Evolutionary conservation across 2,888 invertebrate genomes (phyloP), one percentile per base, ranked within the genome.

Genomic region (Entomobrya proxima): DNA sequence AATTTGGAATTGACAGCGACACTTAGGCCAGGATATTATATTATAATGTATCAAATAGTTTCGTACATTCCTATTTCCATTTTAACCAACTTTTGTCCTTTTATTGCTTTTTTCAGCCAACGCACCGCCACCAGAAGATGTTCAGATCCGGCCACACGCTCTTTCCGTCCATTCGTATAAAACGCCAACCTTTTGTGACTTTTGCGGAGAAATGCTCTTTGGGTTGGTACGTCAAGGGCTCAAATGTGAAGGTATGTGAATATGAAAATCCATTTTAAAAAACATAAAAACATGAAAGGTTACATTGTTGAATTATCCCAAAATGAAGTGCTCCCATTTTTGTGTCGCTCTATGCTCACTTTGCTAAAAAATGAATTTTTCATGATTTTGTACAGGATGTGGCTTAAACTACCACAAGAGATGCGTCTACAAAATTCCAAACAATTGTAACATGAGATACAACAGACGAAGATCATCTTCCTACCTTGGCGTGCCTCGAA

Each of bases 121-220:
- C 92, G 93, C 94, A 88, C 93, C 93, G 88, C 92, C 91, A 50
- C 92, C 93, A 90, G 93, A 93, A 90, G 93, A 93, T 89, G 93
- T 95, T 91, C 94, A 90, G 85, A 89, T 90, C 78, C 94, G 97
- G 92, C 97, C 98, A 79, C 99, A 99, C 93, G 95, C 97, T 89
- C 94, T 99, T 83, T 95, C 95, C 90, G 98, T 99, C 89, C 99
- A 99, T 93, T 98, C 98, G 32, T 99, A 99, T 93, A 98, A 98
- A 94, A 96, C 97, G 90, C 99, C 99, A 87, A 98, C 99, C 88
- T 99, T 99, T 94, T 99, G 99, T 93, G 99, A 99, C 94, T 98
- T 98, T 93, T 99, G 99, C 93, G 99, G 99, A 47, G 99, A 99
- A 93, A 98, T 99, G 98, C 94, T 99, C 40, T 99, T 99, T 93